These are phyloP conservation scores for Erebia aethiops DNA, from an alignment of 2,888 invertebrate species.

Conservation along the genomic window DNA sequence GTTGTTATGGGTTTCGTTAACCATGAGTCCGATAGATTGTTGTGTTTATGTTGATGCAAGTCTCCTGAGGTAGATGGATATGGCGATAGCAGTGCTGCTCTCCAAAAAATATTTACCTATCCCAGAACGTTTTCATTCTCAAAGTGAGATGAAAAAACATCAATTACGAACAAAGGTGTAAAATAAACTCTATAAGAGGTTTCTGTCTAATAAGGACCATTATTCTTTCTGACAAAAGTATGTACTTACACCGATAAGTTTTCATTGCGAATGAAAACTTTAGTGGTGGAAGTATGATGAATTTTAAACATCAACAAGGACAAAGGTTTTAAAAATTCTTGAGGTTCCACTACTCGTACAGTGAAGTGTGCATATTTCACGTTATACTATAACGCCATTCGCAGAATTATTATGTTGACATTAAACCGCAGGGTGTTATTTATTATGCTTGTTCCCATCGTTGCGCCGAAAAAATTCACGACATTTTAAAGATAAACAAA, in stretches of 20 bases:
- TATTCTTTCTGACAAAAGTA: not conserved
- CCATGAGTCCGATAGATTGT: not conserved
- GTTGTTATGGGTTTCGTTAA: not conserved
- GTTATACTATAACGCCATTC: not conserved
- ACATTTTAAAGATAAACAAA: not conserved
- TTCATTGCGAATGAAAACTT: not conserved
- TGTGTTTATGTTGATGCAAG: no score
- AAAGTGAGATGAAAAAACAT: not conserved
- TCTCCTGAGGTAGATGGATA: not conserved
- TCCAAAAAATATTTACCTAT: not conserved
- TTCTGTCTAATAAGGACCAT: no score
- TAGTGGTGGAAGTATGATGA: not conserved
- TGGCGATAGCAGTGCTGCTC: not conserved
- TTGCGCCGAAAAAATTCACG: slow-evolving; percentile 18
- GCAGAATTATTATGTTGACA: slow-evolving; percentile 10
- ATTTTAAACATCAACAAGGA: not conserved
- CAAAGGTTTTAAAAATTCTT: not conserved
- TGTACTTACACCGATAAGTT: not conserved
- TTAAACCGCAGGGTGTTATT: slow-evolving; percentile 10
- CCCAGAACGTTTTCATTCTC: not conserved
- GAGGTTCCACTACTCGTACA: not conserved
- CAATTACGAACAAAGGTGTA: not conserved
- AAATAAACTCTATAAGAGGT: no score
- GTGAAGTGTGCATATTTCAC: not conserved
- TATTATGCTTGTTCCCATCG: slow-evolving; percentile 12